These are phyloP conservation scores for Allolobophora icterica DNA, from an alignment of 2,888 invertebrate species.

Conservation along the genomic window DNA sequence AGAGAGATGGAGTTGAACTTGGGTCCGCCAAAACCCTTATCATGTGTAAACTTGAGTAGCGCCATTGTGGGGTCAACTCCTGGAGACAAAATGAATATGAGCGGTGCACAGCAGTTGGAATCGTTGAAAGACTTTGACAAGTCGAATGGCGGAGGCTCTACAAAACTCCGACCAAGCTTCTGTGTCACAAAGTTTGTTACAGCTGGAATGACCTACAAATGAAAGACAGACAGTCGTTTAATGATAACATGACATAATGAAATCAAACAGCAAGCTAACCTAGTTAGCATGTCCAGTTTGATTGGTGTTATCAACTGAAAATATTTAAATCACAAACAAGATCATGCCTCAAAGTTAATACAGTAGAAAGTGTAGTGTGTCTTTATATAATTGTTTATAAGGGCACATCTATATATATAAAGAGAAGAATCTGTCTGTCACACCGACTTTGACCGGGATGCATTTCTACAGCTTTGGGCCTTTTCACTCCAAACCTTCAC, in stretches of 20 bases:
- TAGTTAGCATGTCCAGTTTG: too few species aligned
- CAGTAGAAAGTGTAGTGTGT: too few species aligned
- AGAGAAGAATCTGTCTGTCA: too few species aligned
- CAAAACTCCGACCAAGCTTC: constrained; percentile 80
- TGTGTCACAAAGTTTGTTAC: constrained; percentile 69
- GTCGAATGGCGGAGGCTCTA: constrained; percentile 89
- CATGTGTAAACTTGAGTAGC: constrained; percentile 87
- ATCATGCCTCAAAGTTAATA: too few species aligned
- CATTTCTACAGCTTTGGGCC: too few species aligned
- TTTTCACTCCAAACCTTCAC: too few species aligned
- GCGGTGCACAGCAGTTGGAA: constrained; percentile 83
- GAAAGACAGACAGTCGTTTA: neutral
- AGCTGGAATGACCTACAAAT: constrained; percentile 65
- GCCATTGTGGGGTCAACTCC: constrained; percentile 91
- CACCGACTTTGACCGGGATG: too few species aligned
- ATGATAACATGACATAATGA: neutral
- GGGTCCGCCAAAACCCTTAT: constrained; percentile 71
- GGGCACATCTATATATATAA: too few species aligned
- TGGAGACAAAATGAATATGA: constrained; percentile 88
- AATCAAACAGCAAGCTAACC: neutral
- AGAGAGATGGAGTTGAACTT: constrained; percentile 77
- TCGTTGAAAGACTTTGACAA: constrained; percentile 81
- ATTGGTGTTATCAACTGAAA: neutral
- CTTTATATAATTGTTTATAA: too few species aligned
- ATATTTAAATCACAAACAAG: neutral